A percentile compares a stretch with the other conserved stretches of the same genome.
These are phyloP conservation scores for Pelodiscus sinensis DNA, from an alignment of 2,113 vertebrate genomes.

Conservation along the genomic window DNA sequence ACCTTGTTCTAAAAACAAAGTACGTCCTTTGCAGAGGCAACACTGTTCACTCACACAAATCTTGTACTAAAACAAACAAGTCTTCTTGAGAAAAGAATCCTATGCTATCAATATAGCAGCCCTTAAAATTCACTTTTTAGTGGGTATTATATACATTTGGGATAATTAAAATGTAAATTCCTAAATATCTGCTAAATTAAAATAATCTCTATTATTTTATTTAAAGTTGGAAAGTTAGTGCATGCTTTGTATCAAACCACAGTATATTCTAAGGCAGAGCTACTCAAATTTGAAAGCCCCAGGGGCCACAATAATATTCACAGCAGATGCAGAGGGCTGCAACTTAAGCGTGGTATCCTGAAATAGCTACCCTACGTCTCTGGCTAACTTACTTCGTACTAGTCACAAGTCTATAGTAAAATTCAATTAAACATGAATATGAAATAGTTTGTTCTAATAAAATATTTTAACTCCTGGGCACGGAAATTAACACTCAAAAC, in stretches of 20 bases:
- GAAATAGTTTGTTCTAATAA: neutral
- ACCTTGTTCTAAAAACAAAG: neutral
- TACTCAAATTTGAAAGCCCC: no score
- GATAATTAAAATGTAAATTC: neutral
- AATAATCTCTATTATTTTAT: neutral
- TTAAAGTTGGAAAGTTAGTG: neutral
- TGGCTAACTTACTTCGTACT: neutral
- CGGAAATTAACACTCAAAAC: slow-evolving; percentile 2
- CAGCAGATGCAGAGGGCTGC: no score
- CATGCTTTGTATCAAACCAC: neutral
- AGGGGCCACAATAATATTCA: no score
- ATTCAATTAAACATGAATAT: neutral
- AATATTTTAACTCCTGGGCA: neutral
- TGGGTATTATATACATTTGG: neutral
- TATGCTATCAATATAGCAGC: neutral
- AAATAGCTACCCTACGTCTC: neutral
- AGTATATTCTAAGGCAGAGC: neutral
- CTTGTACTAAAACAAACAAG: neutral
- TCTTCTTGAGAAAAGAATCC: neutral
- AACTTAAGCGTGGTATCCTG: no score
- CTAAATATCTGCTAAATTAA: no score
- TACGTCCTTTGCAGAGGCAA: neutral
- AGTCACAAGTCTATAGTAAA: neutral
- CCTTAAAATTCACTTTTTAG: neutral
- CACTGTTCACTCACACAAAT: neutral